Evolutionary conservation across 2,888 invertebrate species (phyloP), one percentile per base, ranked within the genome.

Genomic region (Ectropis crepuscularia): DNA sequence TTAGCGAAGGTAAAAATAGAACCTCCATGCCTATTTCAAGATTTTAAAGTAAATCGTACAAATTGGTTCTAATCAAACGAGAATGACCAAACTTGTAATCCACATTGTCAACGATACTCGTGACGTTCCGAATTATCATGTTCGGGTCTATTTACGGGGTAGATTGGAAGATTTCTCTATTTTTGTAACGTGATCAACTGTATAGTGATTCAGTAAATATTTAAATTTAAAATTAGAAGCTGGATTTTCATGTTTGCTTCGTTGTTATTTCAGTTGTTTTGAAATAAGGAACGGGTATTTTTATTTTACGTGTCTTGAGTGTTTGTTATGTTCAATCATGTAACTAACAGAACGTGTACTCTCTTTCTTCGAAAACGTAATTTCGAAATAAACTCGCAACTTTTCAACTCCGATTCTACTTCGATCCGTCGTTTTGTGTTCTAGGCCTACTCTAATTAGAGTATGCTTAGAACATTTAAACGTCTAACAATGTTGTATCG

Each of bases 1-100:
- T 54, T 54, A 54, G 50, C 11, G 37, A 57, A 67, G 70, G 69
- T 78, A 76, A 77, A 81, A 79, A 81, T 80, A 81, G 72, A 54
- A 11, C 49, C 49, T 36, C 43, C 55, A 69, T 70, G 58, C 70
- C 75, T 80, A 77, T 78, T 78, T 81, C 64, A 57, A 65, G 57
- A 53, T 53, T 55, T 64, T 59, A 37, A 53, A 71, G 74, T 72
- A 67, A 61, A 64, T 61, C 57, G 42, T 59, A 38, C 57, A 63
- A 70, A 71, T 65, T 63, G 57, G 70, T 69, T 75, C 63, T 79
- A 80, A 80, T 67, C 48, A 74, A 68, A 69, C 47, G 57, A 57
- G 60, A 73, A 70, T 72, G 70, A 64, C 76, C 72, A 72, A 70
- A 74, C 71, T 50, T 70, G 75, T 77, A 72, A 76, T 76, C 65